phyloP scores from a whole-genome alignment of 2,888 invertebrate genomes.

The Cryptus viduatorius region DNA sequence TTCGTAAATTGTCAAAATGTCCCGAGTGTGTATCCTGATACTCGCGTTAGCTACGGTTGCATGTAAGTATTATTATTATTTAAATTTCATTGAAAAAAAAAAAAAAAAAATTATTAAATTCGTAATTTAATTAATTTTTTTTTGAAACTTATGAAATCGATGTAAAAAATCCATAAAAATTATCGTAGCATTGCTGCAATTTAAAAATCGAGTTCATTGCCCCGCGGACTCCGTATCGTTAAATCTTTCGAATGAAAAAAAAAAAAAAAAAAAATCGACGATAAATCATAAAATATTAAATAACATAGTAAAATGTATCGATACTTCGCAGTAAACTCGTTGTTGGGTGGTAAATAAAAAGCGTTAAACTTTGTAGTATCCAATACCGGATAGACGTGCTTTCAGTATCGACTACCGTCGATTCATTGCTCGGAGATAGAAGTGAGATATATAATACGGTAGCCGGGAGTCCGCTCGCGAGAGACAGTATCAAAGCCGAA shows the following conservation, averaged over 20 bases:
- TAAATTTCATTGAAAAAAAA: slow-evolving; percentile 3
- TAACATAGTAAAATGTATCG: slow-evolving; percentile 9
- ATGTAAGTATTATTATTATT: slow-evolving; percentile 75
- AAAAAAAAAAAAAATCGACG: slow-evolving; percentile 1
- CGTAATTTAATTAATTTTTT: too few relatives aligned
- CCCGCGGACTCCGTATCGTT: not conserved
- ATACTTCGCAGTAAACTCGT: slow-evolving; percentile 43
- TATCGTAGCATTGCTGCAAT: not conserved
- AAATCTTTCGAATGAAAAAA: not conserved
- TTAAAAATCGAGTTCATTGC: slow-evolving; percentile 34
- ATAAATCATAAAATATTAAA: slow-evolving; percentile 29
- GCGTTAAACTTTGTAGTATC: slow-evolving; percentile 10
- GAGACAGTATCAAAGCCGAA: slow-evolving; percentile 71
- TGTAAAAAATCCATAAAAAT: not conserved
- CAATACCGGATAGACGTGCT: slow-evolving; percentile 32
- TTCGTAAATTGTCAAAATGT: slow-evolving; percentile 71
- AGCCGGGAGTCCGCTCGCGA: slow-evolving; percentile 51
- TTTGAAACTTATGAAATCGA: not conserved
- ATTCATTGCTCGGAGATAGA: slow-evolving; percentile 48
- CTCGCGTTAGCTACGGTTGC: slow-evolving; percentile 74
- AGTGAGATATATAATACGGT: slow-evolving; percentile 34
- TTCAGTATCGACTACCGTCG: slow-evolving; percentile 26
- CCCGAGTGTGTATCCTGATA: slow-evolving; percentile 74
- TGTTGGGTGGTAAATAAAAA: slow-evolving; percentile 26
- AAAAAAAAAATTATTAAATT: not conserved